phyloP scores from a whole-genome alignment of 2,888 invertebrate genomes.

The Lepetodrilus schrolli region DNA sequence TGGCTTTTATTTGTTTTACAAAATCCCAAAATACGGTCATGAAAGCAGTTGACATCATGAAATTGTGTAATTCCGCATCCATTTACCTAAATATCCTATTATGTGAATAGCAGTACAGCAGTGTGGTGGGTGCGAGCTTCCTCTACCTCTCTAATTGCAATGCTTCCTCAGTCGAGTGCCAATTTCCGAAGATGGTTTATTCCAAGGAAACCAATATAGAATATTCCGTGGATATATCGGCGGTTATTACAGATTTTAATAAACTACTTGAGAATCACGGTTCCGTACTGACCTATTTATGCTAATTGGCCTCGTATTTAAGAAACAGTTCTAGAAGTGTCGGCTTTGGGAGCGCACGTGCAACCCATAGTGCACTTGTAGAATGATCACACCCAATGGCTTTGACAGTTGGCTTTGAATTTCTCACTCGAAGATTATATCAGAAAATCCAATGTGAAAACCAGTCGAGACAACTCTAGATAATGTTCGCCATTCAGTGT shows the following conservation, averaged over 20 bases:
- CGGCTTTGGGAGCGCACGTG: background rate
- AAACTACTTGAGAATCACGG: conserved; percentile 6
- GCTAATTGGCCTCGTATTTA: conserved; percentile 7
- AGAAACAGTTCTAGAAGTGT: background rate
- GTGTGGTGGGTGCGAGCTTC: no score
- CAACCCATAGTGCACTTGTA: background rate
- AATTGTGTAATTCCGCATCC: no score
- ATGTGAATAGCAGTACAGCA: no score
- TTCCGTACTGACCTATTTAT: conserved; percentile 15
- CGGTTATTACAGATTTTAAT: background rate
- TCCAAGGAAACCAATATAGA: background rate
- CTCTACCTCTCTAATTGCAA: no score
- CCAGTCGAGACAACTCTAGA: background rate
- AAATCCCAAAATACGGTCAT: no score
- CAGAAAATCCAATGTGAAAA: conserved; percentile 6
- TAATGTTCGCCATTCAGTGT: background rate
- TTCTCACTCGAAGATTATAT: conserved; percentile 25
- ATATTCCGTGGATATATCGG: background rate
- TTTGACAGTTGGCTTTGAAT: conserved; percentile 9
- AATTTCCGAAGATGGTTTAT: no score
- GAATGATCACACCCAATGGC: background rate
- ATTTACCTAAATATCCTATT: no score
- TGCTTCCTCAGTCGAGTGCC: no score
- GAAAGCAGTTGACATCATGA: no score
- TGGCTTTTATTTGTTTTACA: no score